Percentiles rank a stretch among this genome's conserved stretches.
These are phyloP conservation scores for Eupeodes latifasciatus DNA, from an alignment of 2,888 invertebrate species.

Conservation along the genomic window DNA sequence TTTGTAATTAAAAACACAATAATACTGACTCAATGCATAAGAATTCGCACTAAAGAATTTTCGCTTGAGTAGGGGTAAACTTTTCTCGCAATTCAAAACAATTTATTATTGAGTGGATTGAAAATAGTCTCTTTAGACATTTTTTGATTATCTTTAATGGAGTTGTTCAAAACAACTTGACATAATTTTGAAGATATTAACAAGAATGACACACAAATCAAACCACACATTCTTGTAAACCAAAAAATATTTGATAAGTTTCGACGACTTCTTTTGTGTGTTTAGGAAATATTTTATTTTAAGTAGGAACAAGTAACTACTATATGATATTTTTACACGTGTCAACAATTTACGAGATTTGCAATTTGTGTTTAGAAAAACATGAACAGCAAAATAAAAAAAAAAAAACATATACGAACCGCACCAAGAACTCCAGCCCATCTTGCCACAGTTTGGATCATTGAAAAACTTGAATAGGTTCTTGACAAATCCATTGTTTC, in stretches of 20 bases:
- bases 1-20: too few relatives aligned
- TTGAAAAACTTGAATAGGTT: conserved; percentile 58
- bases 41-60: background rate
- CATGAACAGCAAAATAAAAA: background rate
- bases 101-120: conserved; percentile 20
- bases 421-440: conserved; percentile 63
- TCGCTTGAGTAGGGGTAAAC: background rate
- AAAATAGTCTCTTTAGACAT: background rate
- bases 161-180: conserved; percentile 23
- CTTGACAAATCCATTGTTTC: conserved; percentile 47
- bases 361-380: background rate
- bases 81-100: background rate
- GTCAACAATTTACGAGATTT: conserved; percentile 10
- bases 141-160: conserved; percentile 1
- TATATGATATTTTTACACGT: background rate
- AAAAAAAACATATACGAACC: conserved; percentile 49
- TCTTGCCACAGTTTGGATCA: conserved; percentile 46
- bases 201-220: background rate
- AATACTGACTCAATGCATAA: too few relatives aligned
- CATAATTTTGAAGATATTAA: background rate
- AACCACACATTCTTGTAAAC: background rate
- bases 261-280: background rate
- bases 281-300: background rate
- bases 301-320: too few relatives aligned
- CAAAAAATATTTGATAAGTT: conserved; percentile 4